phyloP scores from a whole-genome alignment of 2,888 invertebrate species.

The Pharmacophagus antenor region DNA sequence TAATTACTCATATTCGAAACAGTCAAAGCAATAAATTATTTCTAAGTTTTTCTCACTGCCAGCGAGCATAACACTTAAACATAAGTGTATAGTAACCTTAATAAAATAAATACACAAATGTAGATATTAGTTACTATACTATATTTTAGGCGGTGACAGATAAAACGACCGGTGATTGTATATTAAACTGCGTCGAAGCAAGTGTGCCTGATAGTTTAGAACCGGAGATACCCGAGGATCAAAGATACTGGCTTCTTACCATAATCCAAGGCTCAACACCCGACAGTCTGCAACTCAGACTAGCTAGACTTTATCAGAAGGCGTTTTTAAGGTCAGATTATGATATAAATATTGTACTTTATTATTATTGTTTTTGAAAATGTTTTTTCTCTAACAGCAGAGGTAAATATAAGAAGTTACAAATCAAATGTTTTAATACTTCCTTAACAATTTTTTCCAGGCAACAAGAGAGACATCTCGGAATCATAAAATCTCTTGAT shows the following conservation, averaged over 20 bases:
- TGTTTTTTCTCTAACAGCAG: not conserved
- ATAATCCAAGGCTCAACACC: slow-evolving; percentile 83
- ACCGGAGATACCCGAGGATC: slow-evolving; percentile 81
- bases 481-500: slow-evolving; percentile 81
- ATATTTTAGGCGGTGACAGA: slow-evolving; percentile 70
- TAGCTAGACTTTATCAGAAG: slow-evolving; percentile 88
- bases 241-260: slow-evolving; percentile 91
- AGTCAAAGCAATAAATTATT: not conserved
- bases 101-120: not conserved
- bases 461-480: slow-evolving; percentile 90
- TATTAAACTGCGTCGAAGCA: slow-evolving; percentile 73
- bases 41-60: not conserved
- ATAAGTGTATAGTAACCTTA: not conserved
- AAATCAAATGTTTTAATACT: not conserved
- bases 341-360: not conserved
- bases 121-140: not conserved
- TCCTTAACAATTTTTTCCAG: slow-evolving; percentile 61
- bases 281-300: slow-evolving; percentile 85
- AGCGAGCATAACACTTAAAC: not conserved
- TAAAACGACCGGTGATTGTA: slow-evolving; percentile 73
- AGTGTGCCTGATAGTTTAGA: slow-evolving; percentile 70
- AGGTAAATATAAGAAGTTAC: not conserved
- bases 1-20: no score
- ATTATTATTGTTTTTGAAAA: not conserved
- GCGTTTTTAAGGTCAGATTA: slow-evolving; percentile 86